Evolutionary conservation across 2,888 invertebrate genomes (phyloP).

Genomic region (Proisotoma minuta): DNA sequence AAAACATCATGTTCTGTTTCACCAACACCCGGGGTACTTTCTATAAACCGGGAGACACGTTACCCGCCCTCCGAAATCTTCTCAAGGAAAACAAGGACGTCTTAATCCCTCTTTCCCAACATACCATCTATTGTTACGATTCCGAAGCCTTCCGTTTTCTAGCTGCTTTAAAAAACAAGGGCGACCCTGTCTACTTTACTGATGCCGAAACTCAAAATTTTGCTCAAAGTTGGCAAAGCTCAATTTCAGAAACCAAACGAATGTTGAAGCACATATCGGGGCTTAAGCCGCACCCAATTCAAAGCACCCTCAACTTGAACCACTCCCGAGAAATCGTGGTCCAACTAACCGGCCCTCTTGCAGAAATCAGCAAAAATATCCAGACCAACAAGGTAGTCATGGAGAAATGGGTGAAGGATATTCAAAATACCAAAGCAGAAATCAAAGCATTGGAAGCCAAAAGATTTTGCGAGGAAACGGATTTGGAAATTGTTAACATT

Average conservation of each 20-base stretch:
- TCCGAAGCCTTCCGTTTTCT: slow-evolving; percentile 35
- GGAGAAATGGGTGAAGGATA: slow-evolving; percentile 7
- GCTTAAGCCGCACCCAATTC: slow-evolving; percentile 18
- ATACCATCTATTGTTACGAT: slow-evolving; percentile 34
- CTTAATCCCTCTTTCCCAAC: slow-evolving; percentile 2
- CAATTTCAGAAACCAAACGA: slow-evolving; percentile 21
- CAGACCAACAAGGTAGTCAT: slow-evolving; percentile 16
- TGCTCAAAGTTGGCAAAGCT: slow-evolving; percentile 27
- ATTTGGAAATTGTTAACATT: not conserved
- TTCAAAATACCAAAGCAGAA: not conserved
- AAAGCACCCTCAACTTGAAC: slow-evolving; percentile 25
- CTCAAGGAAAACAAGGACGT: slow-evolving; percentile 18
- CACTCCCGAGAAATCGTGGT: slow-evolving; percentile 20
- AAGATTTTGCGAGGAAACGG: not conserved
- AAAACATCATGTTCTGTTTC: slow-evolving; percentile 35
- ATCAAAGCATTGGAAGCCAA: not conserved
- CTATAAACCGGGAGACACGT: slow-evolving; percentile 29
- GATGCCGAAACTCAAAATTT: slow-evolving; percentile 19
- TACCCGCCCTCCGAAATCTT: slow-evolving; percentile 20
- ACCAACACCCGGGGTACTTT: slow-evolving; percentile 32
- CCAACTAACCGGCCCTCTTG: slow-evolving; percentile 15
- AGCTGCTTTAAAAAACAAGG: slow-evolving; percentile 24
- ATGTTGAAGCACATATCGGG: slow-evolving; percentile 17
- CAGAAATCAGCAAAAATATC: slow-evolving; percentile 23
- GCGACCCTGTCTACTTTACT: slow-evolving; percentile 14